Conservation (phyloP, 2,113 vertebrate species). For the Aramus guarauna region DNA sequence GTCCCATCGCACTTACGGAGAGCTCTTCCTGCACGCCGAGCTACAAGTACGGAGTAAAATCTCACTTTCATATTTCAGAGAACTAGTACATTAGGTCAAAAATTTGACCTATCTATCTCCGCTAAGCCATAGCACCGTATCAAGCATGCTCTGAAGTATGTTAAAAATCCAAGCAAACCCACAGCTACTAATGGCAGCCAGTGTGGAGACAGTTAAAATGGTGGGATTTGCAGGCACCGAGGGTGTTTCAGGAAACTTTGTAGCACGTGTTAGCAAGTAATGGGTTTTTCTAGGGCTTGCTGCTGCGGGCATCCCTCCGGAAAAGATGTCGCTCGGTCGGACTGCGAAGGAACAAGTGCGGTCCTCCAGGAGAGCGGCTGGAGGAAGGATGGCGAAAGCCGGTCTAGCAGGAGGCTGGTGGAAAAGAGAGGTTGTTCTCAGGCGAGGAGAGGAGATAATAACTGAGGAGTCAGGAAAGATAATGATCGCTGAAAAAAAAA, state of each 20-base stretch:
- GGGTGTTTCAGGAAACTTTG: not conserved
- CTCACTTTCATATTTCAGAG: not conserved
- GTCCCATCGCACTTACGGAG: accelerated
- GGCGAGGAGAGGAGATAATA: not conserved
- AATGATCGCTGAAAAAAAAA: not conserved
- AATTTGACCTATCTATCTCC: not conserved
- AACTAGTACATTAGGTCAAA: not conserved
- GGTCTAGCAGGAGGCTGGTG: not conserved
- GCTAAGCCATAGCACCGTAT: not conserved
- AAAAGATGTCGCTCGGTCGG: not conserved
- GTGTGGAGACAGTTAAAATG: not conserved
- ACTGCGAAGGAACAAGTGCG: not conserved
- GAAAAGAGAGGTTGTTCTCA: not conserved
- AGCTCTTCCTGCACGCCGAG: not conserved
- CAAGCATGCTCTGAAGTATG: accelerated
- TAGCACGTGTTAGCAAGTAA: not conserved
- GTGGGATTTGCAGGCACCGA: no score
- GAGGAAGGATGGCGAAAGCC: not conserved
- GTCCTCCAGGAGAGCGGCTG: not conserved
- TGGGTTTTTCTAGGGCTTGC: not conserved
- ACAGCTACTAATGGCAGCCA: not conserved
- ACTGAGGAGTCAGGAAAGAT: not conserved
- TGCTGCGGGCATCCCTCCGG: not conserved
- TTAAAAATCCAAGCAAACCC: not conserved
- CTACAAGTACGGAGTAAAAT: not conserved